A percentile compares a stretch with the other conserved stretches of the same genome.
phyloP scores from a whole-genome alignment of 2,888 invertebrate species.

The Molorchus minor region DNA sequence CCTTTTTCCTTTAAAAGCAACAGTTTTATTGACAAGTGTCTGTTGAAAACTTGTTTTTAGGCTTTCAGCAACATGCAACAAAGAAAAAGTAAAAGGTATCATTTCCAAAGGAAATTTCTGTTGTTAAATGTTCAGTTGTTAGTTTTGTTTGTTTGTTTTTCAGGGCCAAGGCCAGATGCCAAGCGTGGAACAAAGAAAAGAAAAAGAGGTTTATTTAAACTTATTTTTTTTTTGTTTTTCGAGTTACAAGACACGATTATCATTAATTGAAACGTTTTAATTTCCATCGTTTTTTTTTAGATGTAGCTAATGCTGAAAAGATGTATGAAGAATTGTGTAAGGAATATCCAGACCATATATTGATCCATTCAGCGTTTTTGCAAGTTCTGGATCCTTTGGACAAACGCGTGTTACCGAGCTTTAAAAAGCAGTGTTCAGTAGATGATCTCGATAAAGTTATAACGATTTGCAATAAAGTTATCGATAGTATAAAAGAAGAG shows the following conservation, averaged over 20 bases:
- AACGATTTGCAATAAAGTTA: conserved; percentile 72
- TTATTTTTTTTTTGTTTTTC: not conserved
- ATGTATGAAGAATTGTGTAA: conserved; percentile 79
- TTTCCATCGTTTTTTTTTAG: conserved; percentile 48
- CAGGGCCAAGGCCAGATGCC: not conserved
- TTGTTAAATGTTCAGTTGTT: not conserved
- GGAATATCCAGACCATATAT: conserved; percentile 78
- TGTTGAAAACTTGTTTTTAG: no score
- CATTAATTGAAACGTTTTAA: not conserved
- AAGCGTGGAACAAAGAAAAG: not conserved
- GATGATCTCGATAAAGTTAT: conserved; percentile 67
- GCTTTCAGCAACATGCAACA: no score
- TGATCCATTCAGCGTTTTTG: conserved; percentile 81
- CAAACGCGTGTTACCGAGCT: conserved; percentile 61
- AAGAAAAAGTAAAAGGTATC: no score
- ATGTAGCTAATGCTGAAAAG: conserved; percentile 57
- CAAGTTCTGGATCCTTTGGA: conserved; percentile 76
- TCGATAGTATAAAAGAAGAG: conserved; percentile 78
- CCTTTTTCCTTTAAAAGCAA: no score
- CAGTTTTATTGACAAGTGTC: no score
- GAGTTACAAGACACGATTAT: not conserved
- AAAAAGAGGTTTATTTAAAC: not conserved
- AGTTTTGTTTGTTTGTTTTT: not conserved
- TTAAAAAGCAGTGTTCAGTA: conserved; percentile 38
- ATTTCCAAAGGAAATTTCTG: not conserved